A percentile compares a stretch with the other conserved stretches of the same genome.
Conservation (phyloP, 2,113 vertebrate genomes). For the Austrofundulus limnaeus region DNA sequence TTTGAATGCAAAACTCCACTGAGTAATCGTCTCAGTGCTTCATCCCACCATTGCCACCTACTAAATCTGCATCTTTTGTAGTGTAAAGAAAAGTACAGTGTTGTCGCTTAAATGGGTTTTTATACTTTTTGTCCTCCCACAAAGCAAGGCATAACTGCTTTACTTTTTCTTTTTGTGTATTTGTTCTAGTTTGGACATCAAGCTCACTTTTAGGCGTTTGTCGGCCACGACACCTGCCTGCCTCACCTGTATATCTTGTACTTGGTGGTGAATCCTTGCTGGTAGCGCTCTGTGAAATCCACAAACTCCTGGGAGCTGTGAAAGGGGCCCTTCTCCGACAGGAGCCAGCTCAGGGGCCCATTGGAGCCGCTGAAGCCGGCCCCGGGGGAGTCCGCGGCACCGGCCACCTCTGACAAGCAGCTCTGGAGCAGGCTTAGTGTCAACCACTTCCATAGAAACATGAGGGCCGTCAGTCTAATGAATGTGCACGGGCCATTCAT, state of each 20-base stretch:
- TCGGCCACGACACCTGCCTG: no score
- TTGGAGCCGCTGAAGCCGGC: slow-evolving; percentile 83
- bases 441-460: slow-evolving; percentile 98
- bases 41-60: slow-evolving; percentile 42
- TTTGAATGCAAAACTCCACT: slow-evolving; percentile 44
- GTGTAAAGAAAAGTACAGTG: slow-evolving; percentile 9
- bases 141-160: not conserved
- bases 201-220: not conserved
- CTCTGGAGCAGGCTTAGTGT: slow-evolving; percentile 94
- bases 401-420: slow-evolving; percentile 82
- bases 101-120: not conserved
- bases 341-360: slow-evolving; percentile 81
- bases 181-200: not conserved
- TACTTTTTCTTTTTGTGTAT: not conserved
- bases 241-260: slow-evolving; percentile 87
- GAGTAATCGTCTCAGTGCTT: slow-evolving; percentile 34
- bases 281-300: slow-evolving; percentile 83
- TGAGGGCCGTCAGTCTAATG: slow-evolving; percentile 93
- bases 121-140: not conserved
- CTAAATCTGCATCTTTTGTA: slow-evolving; percentile 27
- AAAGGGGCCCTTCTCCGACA: slow-evolving; percentile 85
- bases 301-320: slow-evolving; percentile 83
- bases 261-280: slow-evolving; percentile 84
- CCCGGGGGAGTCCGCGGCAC: slow-evolving; percentile 74
- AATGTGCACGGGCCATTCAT: slow-evolving; percentile 94